Evolutionary conservation across 2,113 vertebrate genomes (phyloP).

Genomic region (Actenoides hombroni): DNA sequence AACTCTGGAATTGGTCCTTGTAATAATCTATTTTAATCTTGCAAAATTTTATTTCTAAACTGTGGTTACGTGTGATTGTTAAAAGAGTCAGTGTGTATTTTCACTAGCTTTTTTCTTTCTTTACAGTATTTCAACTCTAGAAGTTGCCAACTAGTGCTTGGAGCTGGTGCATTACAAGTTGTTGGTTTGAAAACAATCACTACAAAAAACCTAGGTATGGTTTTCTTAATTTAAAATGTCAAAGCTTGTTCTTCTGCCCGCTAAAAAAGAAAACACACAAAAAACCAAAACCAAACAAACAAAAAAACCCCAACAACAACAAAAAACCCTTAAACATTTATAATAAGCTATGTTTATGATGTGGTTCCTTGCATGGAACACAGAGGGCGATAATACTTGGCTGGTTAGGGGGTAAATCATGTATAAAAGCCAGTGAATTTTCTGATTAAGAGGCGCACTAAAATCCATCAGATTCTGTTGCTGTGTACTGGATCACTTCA

Average conservation of each 20-base stretch:
- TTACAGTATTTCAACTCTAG: conserved; percentile 97
- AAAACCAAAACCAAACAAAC: no score
- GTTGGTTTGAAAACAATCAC: conserved; percentile 99
- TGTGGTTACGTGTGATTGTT: neutral
- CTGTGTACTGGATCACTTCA: neutral
- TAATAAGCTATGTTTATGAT: neutral
- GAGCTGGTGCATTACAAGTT: conserved; percentile 94
- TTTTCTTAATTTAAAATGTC: neutral
- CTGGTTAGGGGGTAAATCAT: neutral
- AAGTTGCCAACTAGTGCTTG: conserved; percentile 96
- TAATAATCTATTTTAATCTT: neutral
- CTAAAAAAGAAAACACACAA: neutral
- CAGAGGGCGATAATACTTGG: neutral
- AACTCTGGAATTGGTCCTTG: neutral
- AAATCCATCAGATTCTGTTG: neutral
- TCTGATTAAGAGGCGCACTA: neutral
- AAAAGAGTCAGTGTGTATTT: neutral
- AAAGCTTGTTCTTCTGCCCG: neutral
- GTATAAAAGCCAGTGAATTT: neutral
- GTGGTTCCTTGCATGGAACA: neutral
- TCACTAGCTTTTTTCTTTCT: neutral
- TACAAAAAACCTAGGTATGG: conserved; percentile 94
- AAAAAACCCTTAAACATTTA: neutral
- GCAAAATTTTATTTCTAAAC: neutral
- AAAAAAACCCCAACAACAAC: no score